Evolutionary conservation across 92 coral and sea anemone species (phyloP), one percentile per base, ranked within the genome.

Genomic region (Zoanthus gigantus): DNA sequence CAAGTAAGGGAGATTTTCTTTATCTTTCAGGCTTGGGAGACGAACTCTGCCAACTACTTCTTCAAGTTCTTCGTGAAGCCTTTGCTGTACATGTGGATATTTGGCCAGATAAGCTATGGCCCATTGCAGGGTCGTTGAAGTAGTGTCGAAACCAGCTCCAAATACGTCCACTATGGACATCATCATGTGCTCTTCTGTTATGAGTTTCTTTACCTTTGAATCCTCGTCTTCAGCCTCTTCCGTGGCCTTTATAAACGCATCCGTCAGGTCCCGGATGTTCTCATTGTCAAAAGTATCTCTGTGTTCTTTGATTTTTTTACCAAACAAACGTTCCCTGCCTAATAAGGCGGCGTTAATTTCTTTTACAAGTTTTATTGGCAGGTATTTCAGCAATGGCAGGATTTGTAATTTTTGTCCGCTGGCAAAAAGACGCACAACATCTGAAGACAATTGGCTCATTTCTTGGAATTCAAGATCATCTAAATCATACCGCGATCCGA

Each of bases 81-180:
- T 84, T 47, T 45, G 76, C 65, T 93, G 96, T 18, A 85, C 81
- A 37, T 86, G 74, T 17, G 90, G 94, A 76, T 90, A 83, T 14
- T 74, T 83, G 7, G 79, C 84, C 13, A 93, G 92, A 86, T 72
- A 86, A 5, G 84, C 89, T 58, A 90, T 53, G 66, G 78, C 68
- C 96, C 96, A 93, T 9, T 90, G 91, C 7, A 91, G 82, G 16
- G 93, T 93, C 12, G 96, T 81, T 6, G 90, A 89, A 23, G 92
- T 90, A 47, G 96, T 93, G 80, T 93, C 93, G 17, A 87, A 81
- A 30, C 96, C 96, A 16, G 92, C 96, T 11, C 78, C 78, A 65
- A 93, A 93, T 2, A 87, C 67, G 75, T 93, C 96, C 47, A 85
- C 78, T 52, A 93, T 71, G 31, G 90, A 85, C 85, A 89, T 82